These are phyloP conservation scores for Pangasius sanitwongsei DNA, from an alignment of 2,797 vertebrate genomes.

Conservation along the genomic window DNA sequence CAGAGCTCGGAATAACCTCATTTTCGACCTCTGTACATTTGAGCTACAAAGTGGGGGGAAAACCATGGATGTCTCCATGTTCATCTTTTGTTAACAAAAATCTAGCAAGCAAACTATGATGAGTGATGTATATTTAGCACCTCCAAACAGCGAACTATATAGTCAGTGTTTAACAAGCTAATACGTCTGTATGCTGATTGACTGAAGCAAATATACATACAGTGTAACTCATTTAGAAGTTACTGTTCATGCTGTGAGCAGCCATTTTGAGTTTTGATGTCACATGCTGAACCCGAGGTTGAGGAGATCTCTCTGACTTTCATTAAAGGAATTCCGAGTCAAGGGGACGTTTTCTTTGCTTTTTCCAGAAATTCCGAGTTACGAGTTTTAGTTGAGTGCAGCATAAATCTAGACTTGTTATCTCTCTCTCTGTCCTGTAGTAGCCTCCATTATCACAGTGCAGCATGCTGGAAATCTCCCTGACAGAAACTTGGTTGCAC, in stretches of 20 bases:
- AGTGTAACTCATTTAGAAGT: background rate
- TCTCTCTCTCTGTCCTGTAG: background rate
- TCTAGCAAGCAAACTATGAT: background rate
- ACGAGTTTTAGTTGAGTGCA: too few relatives aligned
- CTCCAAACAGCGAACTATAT: background rate
- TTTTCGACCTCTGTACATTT: background rate
- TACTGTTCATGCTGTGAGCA: background rate
- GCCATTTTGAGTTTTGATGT: background rate
- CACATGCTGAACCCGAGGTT: background rate
- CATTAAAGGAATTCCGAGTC: background rate
- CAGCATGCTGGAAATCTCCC: conserved; percentile 22
- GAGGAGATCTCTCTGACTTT: background rate
- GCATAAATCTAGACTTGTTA: background rate
- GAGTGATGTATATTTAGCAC: background rate
- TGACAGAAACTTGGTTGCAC: conserved; percentile 11
- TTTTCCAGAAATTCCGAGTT: background rate
- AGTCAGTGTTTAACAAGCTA: background rate
- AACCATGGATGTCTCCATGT: background rate
- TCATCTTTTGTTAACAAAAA: background rate
- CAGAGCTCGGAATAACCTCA: too few relatives aligned
- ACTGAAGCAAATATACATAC: too few relatives aligned
- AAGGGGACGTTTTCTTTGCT: background rate
- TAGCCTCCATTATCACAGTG: background rate
- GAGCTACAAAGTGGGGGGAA: too few relatives aligned
- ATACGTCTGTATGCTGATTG: background rate